A percentile compares a stretch with the other conserved stretches of the same genome.
Conservation (phyloP, 2,113 vertebrate species). For the Leuciscus idus region DNA sequence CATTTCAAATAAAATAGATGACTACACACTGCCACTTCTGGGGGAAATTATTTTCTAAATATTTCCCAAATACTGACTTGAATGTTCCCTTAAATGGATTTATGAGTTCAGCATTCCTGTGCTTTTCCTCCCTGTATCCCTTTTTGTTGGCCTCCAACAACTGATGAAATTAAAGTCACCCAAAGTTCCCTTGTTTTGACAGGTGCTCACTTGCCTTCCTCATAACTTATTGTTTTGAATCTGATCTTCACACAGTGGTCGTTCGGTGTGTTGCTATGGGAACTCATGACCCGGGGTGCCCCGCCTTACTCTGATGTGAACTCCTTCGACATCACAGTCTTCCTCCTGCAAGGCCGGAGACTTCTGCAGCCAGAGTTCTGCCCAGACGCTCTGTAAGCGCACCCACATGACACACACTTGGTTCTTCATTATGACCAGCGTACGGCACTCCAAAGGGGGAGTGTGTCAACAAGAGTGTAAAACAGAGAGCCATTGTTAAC, state of each 20-base stretch:
- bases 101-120: slow-evolving; percentile 18
- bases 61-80: slow-evolving; percentile 4
- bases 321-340: slow-evolving; percentile 97
- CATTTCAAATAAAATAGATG: background rate
- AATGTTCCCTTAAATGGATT: slow-evolving; percentile 22
- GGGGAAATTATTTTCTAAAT: background rate
- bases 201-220: slow-evolving; percentile 25
- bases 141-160: slow-evolving; percentile 6
- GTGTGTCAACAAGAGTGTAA: slow-evolving; percentile 45
- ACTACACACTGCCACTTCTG: background rate
- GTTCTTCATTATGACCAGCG: slow-evolving; percentile 8
- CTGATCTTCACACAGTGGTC: slow-evolving; percentile 73
- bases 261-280: slow-evolving; percentile 96
- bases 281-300: slow-evolving; percentile 96
- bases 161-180: background rate
- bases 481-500: slow-evolving; percentile 56
- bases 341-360: slow-evolving; percentile 93
- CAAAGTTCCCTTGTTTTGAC: slow-evolving; percentile 27
- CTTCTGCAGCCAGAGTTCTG: slow-evolving; percentile 97
- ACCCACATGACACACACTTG: slow-evolving; percentile 21
- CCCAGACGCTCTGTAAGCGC: slow-evolving; percentile 91
- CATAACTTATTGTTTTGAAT: slow-evolving; percentile 21
- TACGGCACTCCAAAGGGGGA: slow-evolving; percentile 33
- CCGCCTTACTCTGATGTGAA: slow-evolving; percentile 97
- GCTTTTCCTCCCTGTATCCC: background rate